Conservation (phyloP, 2,888 invertebrate genomes). For the Serrognathus titanus region DNA sequence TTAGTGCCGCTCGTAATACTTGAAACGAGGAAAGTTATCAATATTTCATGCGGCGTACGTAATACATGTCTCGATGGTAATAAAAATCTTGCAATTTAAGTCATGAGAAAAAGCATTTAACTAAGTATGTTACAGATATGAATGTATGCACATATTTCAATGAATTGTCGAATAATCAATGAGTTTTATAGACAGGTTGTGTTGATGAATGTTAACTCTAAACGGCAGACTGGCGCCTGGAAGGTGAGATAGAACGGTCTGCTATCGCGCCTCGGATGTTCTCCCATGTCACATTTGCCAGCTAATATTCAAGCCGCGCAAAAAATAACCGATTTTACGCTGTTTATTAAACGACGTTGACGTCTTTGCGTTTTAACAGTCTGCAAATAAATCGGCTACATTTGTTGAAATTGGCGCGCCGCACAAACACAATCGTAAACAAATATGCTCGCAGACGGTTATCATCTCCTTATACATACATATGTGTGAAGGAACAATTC, state of each 20-base stretch:
- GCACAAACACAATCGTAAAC: not conserved
- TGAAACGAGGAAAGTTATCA: not conserved
- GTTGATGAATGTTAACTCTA: slow-evolving; percentile 40
- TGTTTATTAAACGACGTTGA: not conserved
- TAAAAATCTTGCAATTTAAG: slow-evolving; percentile 1
- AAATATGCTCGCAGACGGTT: slow-evolving; percentile 1
- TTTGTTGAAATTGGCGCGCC: not conserved
- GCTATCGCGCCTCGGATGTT: slow-evolving; percentile 15
- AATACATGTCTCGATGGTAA: not conserved
- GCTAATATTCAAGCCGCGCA: not conserved
- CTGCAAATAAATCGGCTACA: not conserved
- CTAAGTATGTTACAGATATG: slow-evolving; percentile 3
- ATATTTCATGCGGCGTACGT: not conserved
- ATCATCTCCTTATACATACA: not conserved
- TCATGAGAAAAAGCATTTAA: not conserved
- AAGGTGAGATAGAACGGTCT: slow-evolving; percentile 36
- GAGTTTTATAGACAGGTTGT: slow-evolving; percentile 40
- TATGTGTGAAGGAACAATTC: slow-evolving; percentile 4
- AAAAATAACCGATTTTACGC: slow-evolving; percentile 2
- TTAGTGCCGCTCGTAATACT: not conserved
- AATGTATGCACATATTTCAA: slow-evolving; percentile 6
- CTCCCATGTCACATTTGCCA: slow-evolving; percentile 5
- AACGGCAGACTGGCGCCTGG: slow-evolving; percentile 44
- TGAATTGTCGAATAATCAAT: slow-evolving; percentile 37
- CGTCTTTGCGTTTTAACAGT: not conserved